Conservation (phyloP, 1,140 invertebrate genomes). For the Musca vetustissima region DNA sequence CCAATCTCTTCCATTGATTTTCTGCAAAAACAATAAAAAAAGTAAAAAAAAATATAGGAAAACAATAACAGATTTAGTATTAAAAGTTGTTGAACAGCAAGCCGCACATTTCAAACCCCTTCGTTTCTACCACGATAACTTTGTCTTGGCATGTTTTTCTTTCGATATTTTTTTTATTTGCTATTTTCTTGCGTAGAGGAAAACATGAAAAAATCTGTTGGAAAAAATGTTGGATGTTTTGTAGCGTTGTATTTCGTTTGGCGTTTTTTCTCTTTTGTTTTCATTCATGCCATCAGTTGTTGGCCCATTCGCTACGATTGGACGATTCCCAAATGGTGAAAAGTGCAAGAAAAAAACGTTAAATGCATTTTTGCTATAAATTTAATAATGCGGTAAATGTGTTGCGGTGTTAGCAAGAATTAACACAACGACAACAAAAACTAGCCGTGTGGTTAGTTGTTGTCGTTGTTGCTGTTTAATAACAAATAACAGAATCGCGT, state of each 20-base stretch:
- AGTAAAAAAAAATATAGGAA: constrained; percentile 27
- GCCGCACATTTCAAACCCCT: no score
- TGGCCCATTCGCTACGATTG: no score
- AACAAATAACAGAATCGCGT: neutral
- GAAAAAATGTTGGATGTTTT: constrained; percentile 15
- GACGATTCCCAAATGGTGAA: neutral
- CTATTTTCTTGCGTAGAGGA: neutral
- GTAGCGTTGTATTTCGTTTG: no score
- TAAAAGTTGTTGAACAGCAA: no score
- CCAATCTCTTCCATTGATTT: constrained; percentile 70
- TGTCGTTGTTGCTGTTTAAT: no score
- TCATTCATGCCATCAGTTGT: no score
- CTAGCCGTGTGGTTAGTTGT: neutral
- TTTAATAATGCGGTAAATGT: constrained; percentile 55
- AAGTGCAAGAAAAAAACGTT: constrained; percentile 8
- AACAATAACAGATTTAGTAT: constrained; percentile 14
- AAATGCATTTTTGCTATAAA: constrained; percentile 52
- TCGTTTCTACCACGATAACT: no score
- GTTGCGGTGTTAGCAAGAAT: constrained; percentile 35
- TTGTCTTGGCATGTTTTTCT: neutral
- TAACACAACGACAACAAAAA: constrained; percentile 16
- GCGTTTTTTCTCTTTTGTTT: no score
- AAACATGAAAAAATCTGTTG: constrained; percentile 18
- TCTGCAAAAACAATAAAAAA: constrained; percentile 59
- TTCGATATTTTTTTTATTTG: no score